Percentiles rank a stretch among this genome's conserved stretches.
phyloP scores from a whole-genome alignment of 2,113 vertebrate species.

The Burhinus bistriatus region DNA sequence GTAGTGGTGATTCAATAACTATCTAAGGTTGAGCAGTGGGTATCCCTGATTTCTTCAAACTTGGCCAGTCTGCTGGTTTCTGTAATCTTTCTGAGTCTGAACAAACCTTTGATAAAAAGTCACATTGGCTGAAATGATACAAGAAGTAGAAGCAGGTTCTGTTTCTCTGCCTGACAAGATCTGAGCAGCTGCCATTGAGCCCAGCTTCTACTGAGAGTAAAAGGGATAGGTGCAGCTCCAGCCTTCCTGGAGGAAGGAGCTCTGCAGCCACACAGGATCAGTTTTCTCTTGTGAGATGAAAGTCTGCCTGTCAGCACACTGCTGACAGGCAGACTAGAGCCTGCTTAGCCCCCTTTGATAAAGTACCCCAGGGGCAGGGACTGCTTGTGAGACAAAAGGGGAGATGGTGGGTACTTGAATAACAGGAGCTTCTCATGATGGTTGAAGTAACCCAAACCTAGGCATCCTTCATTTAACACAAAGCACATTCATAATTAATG shows the following conservation, averaged over 20 bases:
- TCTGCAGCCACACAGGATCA: not conserved
- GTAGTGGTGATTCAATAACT: not conserved
- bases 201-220: not conserved
- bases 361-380: not conserved
- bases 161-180: not conserved
- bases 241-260: not conserved
- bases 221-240: not conserved
- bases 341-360: not conserved
- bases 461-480: not conserved
- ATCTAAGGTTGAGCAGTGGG: not conserved
- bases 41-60: not conserved
- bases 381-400: not conserved
- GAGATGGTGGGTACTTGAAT: not conserved
- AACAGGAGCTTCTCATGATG: not conserved
- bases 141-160: not conserved
- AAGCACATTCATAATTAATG: not conserved
- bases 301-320: not conserved
- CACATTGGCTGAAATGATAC: not conserved
- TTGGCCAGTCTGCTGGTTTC: not conserved
- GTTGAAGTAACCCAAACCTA: not conserved
- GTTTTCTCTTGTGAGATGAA: not conserved
- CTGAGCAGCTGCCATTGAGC: not conserved
- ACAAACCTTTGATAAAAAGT: not conserved
- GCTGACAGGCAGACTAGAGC: not conserved
- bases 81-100: not conserved